Base-by-base conservation (phyloP, 2,797 vertebrate genomes). In the Tachyglossus aculeatus region DNA sequence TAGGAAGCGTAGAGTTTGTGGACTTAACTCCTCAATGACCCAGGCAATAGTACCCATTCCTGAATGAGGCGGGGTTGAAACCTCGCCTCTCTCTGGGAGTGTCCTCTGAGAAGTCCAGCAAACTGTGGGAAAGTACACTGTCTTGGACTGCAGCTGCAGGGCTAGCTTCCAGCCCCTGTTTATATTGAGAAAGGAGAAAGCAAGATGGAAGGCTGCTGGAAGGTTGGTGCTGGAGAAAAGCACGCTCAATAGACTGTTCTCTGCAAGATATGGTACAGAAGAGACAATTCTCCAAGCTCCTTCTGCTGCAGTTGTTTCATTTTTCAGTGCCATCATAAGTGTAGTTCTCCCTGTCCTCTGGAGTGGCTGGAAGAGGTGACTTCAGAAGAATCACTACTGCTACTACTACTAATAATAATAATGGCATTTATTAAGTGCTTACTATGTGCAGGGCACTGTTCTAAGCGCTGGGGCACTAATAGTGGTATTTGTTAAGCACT, bases 291-390 rank as follows among this genome's bases (percentile, higher is more conserved):
- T 25, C 45, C 45, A 24, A 29, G 29, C 11, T 29, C 15, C 16
- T 9, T n/a, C 50, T 12, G 7, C 31, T 29, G 25, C 16, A 16
- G 25, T 15, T 18, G 29, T 48, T 27, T n/a, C 29, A 27, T 48
- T 48, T 22, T 48, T 16, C 25, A 48, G 12, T 27, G 16, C 9
- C 36, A 22, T 59, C 21, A 22, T 29, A 61, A 36, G 19, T 24
- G 22, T 14, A 1, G 13, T 13, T 21, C 2, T 0, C 2, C 24
- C 37, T 29, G 32, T 19, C 25, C 31, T 51, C 19, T 7, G 43
- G 33, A 2, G 0, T 6, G 7, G 27, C 14, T 3, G 1, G 25
- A 11, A 10, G 5, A 38, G n/a, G 37, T 13, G 2, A 5, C 13
- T 33, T 33, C 31, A 4, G 0, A 3, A 15, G 5, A 9, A 7